A percentile compares a stretch with the other conserved stretches of the same genome.
Conservation (phyloP, 1,140 invertebrate genomes). For the Heliconius congener region DNA sequence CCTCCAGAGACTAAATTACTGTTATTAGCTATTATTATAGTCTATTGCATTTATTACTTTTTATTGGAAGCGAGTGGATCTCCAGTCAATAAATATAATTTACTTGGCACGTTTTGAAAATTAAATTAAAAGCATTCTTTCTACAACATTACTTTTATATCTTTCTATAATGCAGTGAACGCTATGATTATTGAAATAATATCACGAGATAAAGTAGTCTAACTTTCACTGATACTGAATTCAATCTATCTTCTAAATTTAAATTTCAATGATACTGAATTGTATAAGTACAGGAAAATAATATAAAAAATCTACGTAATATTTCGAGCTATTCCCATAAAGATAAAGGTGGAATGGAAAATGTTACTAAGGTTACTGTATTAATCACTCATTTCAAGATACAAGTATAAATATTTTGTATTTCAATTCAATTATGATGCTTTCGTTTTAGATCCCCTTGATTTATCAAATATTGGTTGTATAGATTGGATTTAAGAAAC, state of each 20-base stretch:
- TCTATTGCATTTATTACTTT: constrained; percentile 3
- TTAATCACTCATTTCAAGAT: background rate
- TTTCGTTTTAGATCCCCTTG: background rate
- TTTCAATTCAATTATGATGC: background rate
- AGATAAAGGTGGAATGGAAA: too few relatives aligned
- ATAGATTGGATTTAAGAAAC: background rate
- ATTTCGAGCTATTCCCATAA: too few relatives aligned
- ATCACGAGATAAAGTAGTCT: background rate
- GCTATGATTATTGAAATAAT: background rate
- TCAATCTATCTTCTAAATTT: too few relatives aligned
- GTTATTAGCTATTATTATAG: constrained; percentile 41
- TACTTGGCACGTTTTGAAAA: background rate
- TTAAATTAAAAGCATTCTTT: background rate
- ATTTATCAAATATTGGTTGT: background rate
- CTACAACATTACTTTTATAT: too few relatives aligned
- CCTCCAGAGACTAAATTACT: constrained; percentile 32
- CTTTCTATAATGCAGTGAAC: background rate
- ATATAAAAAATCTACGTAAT: too few relatives aligned
- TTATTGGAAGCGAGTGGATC: background rate
- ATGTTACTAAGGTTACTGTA: background rate
- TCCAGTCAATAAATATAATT: background rate
- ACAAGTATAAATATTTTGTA: background rate
- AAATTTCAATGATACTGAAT: too few relatives aligned
- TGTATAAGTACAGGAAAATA: too few relatives aligned
- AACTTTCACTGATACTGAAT: background rate